A percentile compares a stretch with the other conserved stretches of the same genome.
These are phyloP conservation scores for Nymphalis io DNA, from an alignment of 1,140 invertebrate species.

Conservation along the genomic window DNA sequence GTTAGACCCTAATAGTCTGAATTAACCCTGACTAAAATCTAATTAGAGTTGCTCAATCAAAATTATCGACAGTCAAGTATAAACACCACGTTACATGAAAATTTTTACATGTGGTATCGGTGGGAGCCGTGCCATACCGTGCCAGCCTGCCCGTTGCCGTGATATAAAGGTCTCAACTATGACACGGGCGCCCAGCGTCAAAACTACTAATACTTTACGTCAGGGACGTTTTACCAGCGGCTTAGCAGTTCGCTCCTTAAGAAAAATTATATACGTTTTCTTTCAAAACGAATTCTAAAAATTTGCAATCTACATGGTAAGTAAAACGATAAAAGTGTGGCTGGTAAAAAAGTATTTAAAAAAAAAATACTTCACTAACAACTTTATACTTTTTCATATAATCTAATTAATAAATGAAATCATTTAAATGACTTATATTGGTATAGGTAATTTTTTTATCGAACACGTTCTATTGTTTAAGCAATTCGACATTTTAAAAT, in stretches of 20 bases:
- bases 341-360: neutral
- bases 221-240: conserved; percentile 47
- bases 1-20: too few relatives aligned
- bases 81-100: conserved; percentile 49
- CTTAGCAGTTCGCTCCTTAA: conserved; percentile 18
- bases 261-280: conserved; percentile 18
- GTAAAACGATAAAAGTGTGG: neutral
- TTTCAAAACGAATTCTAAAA: conserved; percentile 56
- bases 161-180: conserved; percentile 73
- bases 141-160: conserved; percentile 60
- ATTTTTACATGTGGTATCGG: conserved; percentile 64
- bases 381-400: too few relatives aligned
- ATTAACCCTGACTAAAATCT: neutral
- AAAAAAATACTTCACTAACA: too few relatives aligned
- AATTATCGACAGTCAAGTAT: conserved; percentile 34
- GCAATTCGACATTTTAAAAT: too few relatives aligned
- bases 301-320: conserved; percentile 42
- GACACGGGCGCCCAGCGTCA: conserved; percentile 70
- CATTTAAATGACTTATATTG: too few relatives aligned
- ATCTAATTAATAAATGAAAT: too few relatives aligned
- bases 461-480: too few relatives aligned
- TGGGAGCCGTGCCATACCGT: conserved; percentile 70
- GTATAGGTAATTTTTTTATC: too few relatives aligned
- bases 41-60: neutral
- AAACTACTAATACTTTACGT: conserved; percentile 74